Evolutionary conservation across 2,113 vertebrate species (phyloP).

Genomic region (Mastomys natalensis): DNA sequence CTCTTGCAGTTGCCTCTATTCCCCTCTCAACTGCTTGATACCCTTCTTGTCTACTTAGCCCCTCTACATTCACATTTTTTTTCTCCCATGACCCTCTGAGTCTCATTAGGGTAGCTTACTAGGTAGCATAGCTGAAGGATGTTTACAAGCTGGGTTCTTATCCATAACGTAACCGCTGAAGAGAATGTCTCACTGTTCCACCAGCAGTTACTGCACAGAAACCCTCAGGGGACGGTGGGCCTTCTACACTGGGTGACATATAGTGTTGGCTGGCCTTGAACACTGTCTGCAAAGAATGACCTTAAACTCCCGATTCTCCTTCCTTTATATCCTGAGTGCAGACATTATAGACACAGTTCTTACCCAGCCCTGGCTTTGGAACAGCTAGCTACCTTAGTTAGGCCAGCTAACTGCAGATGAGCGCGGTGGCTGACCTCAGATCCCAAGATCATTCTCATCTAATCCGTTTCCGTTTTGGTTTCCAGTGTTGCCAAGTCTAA

Average conservation of each 20-base stretch:
- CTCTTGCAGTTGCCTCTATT: background rate
- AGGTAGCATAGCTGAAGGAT: background rate
- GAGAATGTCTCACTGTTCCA: background rate
- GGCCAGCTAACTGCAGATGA: background rate
- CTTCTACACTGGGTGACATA: too few relatives aligned
- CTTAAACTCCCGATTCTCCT: background rate
- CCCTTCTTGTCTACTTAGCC: background rate
- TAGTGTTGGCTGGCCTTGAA: background rate
- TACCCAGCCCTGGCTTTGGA: background rate
- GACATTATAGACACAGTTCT: background rate
- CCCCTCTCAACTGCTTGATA: background rate
- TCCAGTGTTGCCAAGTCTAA: conserved; percentile 96
- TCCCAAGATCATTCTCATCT: background rate
- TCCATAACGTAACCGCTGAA: too few relatives aligned
- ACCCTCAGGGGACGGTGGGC: background rate
- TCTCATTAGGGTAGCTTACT: background rate
- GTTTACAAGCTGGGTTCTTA: background rate
- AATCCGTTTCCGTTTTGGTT: conserved; percentile 49
- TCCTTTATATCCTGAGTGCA: background rate
- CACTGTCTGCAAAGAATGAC: background rate
- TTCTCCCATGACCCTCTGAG: background rate
- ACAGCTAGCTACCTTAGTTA: background rate
- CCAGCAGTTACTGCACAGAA: background rate
- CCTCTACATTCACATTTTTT: background rate
- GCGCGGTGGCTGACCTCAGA: background rate